Conservation (phyloP, 2,888 invertebrate species). For the Andrena bucephala region DNA sequence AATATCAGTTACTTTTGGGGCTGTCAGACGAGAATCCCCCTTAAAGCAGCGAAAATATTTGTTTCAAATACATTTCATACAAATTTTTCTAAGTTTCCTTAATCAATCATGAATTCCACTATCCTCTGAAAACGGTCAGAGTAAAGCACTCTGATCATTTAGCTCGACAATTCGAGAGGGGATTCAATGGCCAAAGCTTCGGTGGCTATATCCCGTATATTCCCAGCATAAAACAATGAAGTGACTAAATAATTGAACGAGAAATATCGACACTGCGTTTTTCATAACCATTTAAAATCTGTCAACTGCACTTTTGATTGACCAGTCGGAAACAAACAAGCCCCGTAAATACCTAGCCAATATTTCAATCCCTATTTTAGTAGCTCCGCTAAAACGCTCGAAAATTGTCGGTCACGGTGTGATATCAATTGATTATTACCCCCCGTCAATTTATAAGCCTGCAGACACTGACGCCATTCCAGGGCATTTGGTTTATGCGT, state of each 20-base stretch:
- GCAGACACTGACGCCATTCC: not conserved
- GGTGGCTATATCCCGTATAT: not conserved
- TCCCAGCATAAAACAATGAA: conserved; percentile 15
- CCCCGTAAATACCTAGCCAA: conserved; percentile 4
- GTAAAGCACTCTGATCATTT: conserved; percentile 11
- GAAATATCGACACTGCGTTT: conserved; percentile 14
- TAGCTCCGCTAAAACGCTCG: not conserved
- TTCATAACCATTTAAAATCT: conserved; percentile 28
- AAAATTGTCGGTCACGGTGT: conserved; percentile 9
- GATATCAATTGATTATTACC: conserved; percentile 14
- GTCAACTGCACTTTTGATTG: conserved; percentile 46
- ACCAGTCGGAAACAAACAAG: conserved; percentile 36
- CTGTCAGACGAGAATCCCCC: too few relatives aligned
- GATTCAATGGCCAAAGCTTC: conserved; percentile 26
- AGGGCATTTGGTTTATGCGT: not conserved
- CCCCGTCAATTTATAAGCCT: not conserved
- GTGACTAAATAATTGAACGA: conserved; percentile 31
- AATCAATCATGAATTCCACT: not conserved
- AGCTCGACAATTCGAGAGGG: conserved; percentile 1
- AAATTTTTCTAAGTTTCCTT: not conserved
- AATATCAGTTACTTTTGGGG: too few relatives aligned
- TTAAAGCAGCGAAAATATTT: too few relatives aligned
- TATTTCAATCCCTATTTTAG: not conserved
- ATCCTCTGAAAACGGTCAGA: conserved; percentile 9
- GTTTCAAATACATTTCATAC: too few relatives aligned